A percentile compares a stretch with the other conserved stretches of the same genome.
Evolutionary conservation across 1,140 invertebrate genomes (phyloP).

Genomic region (Metaphire vulgaris): DNA sequence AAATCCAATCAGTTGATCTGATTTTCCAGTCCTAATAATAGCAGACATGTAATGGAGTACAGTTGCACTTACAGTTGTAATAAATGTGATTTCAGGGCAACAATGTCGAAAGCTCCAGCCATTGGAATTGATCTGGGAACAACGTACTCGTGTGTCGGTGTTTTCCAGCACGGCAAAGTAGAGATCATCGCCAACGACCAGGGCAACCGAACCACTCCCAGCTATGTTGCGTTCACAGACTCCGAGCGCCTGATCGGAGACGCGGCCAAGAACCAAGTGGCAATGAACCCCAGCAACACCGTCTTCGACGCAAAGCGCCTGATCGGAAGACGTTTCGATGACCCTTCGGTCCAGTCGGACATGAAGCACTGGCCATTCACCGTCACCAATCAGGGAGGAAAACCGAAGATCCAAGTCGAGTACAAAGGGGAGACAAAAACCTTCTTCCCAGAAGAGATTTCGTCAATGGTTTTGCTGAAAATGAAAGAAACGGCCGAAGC

Average conservation of each 20-base stretch:
- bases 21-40: too few species aligned
- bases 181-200: constrained; percentile 89
- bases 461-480: constrained; percentile 77
- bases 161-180: constrained; percentile 68
- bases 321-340: constrained; percentile 70
- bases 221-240: constrained; percentile 84
- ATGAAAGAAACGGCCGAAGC: constrained; percentile 91
- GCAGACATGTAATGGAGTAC: too few species aligned
- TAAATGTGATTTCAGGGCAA: background rate
- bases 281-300: constrained; percentile 89
- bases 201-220: constrained; percentile 83
- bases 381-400: constrained; percentile 66
- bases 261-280: constrained; percentile 59
- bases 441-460: constrained; percentile 86
- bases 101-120: constrained; percentile 40
- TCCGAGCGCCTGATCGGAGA: constrained; percentile 82
- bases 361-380: constrained; percentile 64
- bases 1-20: too few species aligned
- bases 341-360: constrained; percentile 62
- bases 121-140: constrained; percentile 58
- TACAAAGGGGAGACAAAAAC: constrained; percentile 84
- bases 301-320: constrained; percentile 78
- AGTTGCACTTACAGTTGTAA: too few species aligned
- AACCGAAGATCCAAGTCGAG: constrained; percentile 67
- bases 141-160: constrained; percentile 56